Evolutionary conservation across 2,797 vertebrate species (phyloP).

Genomic region (Decapterus maruadsi): DNA sequence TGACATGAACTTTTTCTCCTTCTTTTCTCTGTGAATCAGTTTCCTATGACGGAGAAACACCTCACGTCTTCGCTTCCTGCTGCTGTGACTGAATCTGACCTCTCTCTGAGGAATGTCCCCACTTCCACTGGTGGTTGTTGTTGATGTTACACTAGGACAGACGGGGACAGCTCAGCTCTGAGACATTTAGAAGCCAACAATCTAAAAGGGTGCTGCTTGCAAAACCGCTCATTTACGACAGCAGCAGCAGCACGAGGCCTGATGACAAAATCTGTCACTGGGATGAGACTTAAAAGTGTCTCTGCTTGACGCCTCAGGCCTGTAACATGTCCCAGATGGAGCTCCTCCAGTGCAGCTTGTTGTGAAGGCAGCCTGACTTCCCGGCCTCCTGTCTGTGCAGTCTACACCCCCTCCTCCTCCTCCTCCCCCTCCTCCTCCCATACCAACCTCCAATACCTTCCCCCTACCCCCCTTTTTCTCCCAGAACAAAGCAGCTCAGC

Average conservation of each 20-base stretch:
- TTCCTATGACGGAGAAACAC: constrained; percentile 38
- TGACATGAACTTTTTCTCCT: constrained; percentile 3
- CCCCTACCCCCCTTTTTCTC: background rate
- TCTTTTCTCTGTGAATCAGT: constrained; percentile 33
- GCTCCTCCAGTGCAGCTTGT: constrained; percentile 51
- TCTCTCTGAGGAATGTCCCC: background rate
- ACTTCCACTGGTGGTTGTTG: background rate
- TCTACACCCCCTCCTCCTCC: constrained; percentile 42
- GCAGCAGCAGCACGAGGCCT: constrained; percentile 5
- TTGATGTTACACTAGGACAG: constrained; percentile 9
- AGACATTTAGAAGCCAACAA: constrained; percentile 14
- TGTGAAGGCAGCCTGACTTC: constrained; percentile 48
- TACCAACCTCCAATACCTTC: background rate
- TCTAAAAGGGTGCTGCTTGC: constrained; percentile 7
- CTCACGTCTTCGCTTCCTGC: background rate
- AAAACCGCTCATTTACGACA: constrained; percentile 51
- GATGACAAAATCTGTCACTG: constrained; percentile 51
- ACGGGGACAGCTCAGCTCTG: background rate
- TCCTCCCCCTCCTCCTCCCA: constrained; percentile 17
- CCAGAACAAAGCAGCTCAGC: constrained; percentile 79
- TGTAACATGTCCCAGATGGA: constrained; percentile 7
- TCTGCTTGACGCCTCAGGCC: constrained; percentile 32
- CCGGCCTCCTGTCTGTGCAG: constrained; percentile 35
- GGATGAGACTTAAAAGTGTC: constrained; percentile 24
- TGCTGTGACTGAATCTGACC: constrained; percentile 1